These are phyloP conservation scores for Odocoileus virginianus DNA, from an alignment of 2,113 vertebrate species.

Conservation along the genomic window DNA sequence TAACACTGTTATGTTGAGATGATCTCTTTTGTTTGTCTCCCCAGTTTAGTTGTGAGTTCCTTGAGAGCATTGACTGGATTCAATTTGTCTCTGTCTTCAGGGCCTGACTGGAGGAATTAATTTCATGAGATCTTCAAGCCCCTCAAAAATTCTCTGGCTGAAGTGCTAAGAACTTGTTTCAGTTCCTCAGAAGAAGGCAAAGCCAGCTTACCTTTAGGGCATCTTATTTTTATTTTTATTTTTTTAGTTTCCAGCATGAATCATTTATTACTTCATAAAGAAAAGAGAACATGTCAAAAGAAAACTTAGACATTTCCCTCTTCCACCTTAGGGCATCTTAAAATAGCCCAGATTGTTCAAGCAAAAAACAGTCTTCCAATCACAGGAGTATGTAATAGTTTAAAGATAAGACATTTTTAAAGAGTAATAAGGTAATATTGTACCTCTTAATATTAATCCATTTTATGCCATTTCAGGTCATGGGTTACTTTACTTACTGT, in stretches of 20 bases:
- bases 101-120: neutral
- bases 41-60: neutral
- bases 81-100: neutral
- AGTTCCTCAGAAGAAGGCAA: conserved; percentile 11
- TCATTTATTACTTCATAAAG: too few relatives aligned
- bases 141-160: conserved; percentile 9
- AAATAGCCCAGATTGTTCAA: conserved; percentile 35
- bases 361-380: conserved; percentile 5
- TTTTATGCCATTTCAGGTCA: neutral
- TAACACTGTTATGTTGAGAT: neutral
- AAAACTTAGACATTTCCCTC: too few relatives aligned
- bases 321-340: neutral
- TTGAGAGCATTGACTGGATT: neutral
- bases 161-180: neutral
- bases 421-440: neutral
- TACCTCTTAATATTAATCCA: neutral
- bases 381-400: neutral
- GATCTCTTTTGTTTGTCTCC: neutral
- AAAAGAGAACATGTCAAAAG: too few relatives aligned
- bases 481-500: neutral
- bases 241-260: too few relatives aligned
- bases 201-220: conserved; percentile 20
- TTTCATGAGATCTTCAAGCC: neutral
- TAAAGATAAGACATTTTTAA: conserved; percentile 3
- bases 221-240: neutral